Evolutionary conservation across 2,888 invertebrate genomes (phyloP), one percentile per base, ranked within the genome.

Genomic region (Craniophora ligustri): DNA sequence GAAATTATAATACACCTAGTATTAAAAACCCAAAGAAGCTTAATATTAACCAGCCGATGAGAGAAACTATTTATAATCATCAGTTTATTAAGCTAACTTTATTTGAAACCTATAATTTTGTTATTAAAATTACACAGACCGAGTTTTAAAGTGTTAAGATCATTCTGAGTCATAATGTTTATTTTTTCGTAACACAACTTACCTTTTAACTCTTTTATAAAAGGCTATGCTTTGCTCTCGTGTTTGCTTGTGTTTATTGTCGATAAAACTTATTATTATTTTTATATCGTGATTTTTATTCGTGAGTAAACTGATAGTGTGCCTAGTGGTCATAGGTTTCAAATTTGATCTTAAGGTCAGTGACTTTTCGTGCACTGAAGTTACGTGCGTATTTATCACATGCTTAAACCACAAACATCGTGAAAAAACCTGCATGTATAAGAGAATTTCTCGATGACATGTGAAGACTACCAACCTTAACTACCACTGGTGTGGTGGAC

Each of bases 121-220:
- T 77, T 79, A 80, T 81, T 81, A 80, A 81, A 77, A 75, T 73
- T 73, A 75, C 73, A 74, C 75, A 72, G 74, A 68, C 64, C 61
- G 72, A 74, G 76, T 75, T 80, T 74, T 76, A 79, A 80, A 79
- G 84, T 82, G 78, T 79, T 79, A 81, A 79, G 69, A 79, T 70
- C 65, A 62, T 70, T 75, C 55, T 57, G 65, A 54, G 55, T 64
- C 58, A 59, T 65, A 72, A 75, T 76, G 72, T 78, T 77, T 75
- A 75, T 80, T 77, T 77, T 76, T 68, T 73, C 66, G 56, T 65
- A 71, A 57, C 68, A 64, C 67, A 62, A 46, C 46, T 50, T 64
- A 64, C 48, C n/a, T 59, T 67, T 64, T 63, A 68, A 61, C 60
- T 72, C 69, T 72, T 68, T 70, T 68, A 26, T 53, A 38, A 32